Evolutionary conservation across 2,888 invertebrate species (phyloP), one percentile per base, ranked within the genome.

Genomic region (Ypsolopha sequella): DNA sequence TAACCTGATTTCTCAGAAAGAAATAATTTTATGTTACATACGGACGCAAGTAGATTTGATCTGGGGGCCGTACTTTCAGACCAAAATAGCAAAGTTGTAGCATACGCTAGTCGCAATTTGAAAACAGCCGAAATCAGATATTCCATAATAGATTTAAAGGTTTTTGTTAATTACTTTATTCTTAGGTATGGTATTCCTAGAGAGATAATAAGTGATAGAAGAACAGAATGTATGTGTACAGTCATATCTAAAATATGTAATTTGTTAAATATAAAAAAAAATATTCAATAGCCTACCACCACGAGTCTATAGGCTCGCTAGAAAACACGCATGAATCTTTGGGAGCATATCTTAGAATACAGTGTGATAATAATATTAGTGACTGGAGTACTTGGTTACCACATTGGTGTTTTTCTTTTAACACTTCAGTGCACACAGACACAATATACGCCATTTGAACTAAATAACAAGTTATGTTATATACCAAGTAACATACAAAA

Each of bases 71-170:
- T 49, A 10, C 11, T 49, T 6, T 49, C 49, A 9, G 34, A 49
- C 10, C 38, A 34, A 7, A 49, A 49, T 33, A 34, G 49, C 13
- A 49, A 49, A 14, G 49, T 49, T 4, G n/a, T 49, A 24, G 49
- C 49, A 6, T 48, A 48, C 36, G 36, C 48, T 2, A 48, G 48
- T 36, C 6, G 36, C 2, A 48, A 13, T 8, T n/a, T 39, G 39
- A 38, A 49, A 39, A 33, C 41, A 6, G 49, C 49, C 10, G 49
- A 49, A 39, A 49, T 33, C 1, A n/a, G 49, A 49, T 49, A 49
- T n/a, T 41, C 49, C 7, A n/a, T 49, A n/a, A 49, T 49, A 7
- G 49, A 49, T 9, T 41, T 49, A 7, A 41, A 49, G n/a, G n/a
- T 49, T 9, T n/a, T 49, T 2, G 49, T 41, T 33, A 49, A n/a